Evolutionary conservation across 64 coral and sea anemone species (phyloP).

Genomic region (Stylophora pistillata): DNA sequence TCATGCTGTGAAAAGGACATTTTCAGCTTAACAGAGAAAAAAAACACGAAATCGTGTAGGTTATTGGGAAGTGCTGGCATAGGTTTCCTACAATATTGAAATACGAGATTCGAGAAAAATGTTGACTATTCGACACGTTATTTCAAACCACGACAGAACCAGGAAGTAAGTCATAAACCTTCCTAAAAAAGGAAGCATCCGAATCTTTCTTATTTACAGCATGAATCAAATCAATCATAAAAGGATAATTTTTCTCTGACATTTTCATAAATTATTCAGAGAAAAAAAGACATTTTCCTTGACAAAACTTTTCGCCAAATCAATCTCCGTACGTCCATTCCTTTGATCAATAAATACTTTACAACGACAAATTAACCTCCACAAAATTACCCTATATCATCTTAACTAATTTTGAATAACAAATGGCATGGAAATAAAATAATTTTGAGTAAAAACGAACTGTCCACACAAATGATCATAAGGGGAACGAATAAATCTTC

Average conservation of each 20-base stretch:
- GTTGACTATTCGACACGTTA: background rate
- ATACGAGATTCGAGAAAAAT: background rate
- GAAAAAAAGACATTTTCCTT: background rate
- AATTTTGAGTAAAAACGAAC: no score
- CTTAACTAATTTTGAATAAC: no score
- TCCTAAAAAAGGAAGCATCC: background rate
- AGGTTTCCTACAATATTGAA: background rate
- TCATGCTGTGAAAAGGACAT: no score
- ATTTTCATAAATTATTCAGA: constrained; percentile 26
- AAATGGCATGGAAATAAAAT: no score
- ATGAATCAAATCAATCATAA: background rate
- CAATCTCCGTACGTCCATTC: background rate
- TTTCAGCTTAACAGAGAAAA: no score
- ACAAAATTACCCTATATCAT: no score
- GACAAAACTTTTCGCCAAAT: background rate
- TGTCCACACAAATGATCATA: no score
- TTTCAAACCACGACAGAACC: background rate
- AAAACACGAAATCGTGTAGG: no score
- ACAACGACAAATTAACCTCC: background rate
- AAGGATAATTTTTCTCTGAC: background rate
- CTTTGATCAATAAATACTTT: background rate
- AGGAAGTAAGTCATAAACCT: background rate
- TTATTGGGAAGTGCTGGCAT: background rate
- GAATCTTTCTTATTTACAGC: background rate
- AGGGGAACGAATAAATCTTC: no score